These are phyloP conservation scores for Anhinga rufa DNA, from an alignment of 2,113 vertebrate species.

Conservation along the genomic window DNA sequence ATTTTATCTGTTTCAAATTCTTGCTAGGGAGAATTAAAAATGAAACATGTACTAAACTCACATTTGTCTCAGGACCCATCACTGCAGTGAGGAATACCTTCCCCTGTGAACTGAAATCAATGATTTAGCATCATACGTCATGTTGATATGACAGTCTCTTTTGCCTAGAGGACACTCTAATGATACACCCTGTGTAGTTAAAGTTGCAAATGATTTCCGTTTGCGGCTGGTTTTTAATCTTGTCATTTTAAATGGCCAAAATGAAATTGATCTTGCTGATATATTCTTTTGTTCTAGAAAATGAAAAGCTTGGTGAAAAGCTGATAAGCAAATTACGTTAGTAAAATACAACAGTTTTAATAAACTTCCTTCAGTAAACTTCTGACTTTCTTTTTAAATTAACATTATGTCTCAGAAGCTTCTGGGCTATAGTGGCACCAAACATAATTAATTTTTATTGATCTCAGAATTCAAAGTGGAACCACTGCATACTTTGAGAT, in stretches of 20 bases:
- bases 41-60: not conserved
- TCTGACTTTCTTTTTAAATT: not conserved
- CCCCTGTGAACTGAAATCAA: not conserved
- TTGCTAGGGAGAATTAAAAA: conserved; percentile 3
- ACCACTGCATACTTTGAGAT: not conserved
- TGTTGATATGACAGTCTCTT: not conserved
- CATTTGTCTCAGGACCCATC: not conserved
- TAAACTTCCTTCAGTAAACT: not conserved
- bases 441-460: not conserved
- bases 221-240: not conserved
- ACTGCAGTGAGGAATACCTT: not conserved
- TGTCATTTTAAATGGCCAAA: not conserved
- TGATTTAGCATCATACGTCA: not conserved
- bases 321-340: not conserved
- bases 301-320: not conserved
- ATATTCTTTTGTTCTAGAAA: not conserved
- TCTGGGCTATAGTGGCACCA: not conserved
- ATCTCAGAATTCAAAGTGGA: not conserved
- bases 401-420: not conserved
- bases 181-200: not conserved
- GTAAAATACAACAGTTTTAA: not conserved
- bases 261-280: not conserved
- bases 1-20: not conserved
- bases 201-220: not conserved
- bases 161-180: not conserved